Evolutionary conservation across 2,888 invertebrate species (phyloP), one percentile per base, ranked within the genome.

Genomic region (Calliopum simillimum): DNA sequence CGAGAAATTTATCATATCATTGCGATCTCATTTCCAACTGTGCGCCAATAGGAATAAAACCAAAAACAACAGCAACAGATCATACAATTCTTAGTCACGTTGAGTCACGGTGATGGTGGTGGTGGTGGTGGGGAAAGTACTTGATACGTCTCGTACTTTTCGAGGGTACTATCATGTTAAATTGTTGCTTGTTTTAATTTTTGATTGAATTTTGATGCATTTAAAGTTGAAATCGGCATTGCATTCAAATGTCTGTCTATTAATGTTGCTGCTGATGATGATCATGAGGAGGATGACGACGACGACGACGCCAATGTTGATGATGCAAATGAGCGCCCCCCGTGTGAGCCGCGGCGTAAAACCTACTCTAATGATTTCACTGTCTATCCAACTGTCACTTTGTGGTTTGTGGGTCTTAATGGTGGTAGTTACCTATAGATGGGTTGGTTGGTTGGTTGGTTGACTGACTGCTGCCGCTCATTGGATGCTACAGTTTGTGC

Each of bases 191-290:
- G 58, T 33, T 74, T 78, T 81, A 80, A 81, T 79, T 67, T 80
- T 80, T 80, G 80, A 80, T 80, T 80, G 80, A 79, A 81, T 80
- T 80, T 80, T 81, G 81, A 79, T 81, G 81, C 80, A 80, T 78
- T 80, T 75, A 56, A 47, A 55, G 49, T 55, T 64, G 63, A 33
- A 33, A 33, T 33, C 8, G 33, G 33, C 33, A 33, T 33, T 33
- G 33, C 33, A 33, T 33, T 33, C 33, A 33, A 33, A 33, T 33
- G 33, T 33, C 33, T 33, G 33, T 33, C 33, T 33, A 33, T 33
- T 33, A 33, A 2, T 33, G 33, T 8, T 33, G 33, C 33, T n/a
- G n/a, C n/a, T n/a, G n/a, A n/a, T n/a, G n/a, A n/a, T n/a, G n/a
- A n/a, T n/a, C n/a, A n/a, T n/a, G n/a, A n/a, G n/a, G n/a, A n/a